phyloP scores from a whole-genome alignment of 2,797 vertebrate species.

The Gadopsis marmoratus region DNA sequence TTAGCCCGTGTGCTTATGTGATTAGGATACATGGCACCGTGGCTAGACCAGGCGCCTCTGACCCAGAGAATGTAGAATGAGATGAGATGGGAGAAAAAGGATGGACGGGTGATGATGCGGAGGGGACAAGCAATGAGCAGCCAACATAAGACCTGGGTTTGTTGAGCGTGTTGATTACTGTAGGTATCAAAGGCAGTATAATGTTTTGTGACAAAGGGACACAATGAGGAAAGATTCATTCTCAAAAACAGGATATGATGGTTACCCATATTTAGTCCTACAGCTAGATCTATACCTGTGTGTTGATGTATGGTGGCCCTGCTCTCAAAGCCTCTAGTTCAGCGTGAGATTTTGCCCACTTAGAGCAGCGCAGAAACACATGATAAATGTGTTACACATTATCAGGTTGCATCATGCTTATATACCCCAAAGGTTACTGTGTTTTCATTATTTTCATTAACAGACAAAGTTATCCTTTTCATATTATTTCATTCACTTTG shows the following conservation, averaged over 20 bases:
- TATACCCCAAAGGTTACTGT: not conserved
- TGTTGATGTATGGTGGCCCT: not conserved
- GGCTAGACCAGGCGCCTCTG: constrained; percentile 83
- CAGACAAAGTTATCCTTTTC: not conserved
- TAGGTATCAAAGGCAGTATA: not conserved
- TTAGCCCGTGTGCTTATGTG: constrained; percentile 87
- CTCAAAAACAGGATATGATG: not conserved
- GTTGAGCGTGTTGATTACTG: constrained; percentile 17
- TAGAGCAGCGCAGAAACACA: not conserved
- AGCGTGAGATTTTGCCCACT: not conserved
- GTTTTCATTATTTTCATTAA: not conserved
- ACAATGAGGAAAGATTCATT: not conserved
- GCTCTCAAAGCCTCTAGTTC: not conserved
- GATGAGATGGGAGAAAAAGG: constrained; percentile 64
- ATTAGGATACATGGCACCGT: constrained; percentile 87
- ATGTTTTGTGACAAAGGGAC: not conserved
- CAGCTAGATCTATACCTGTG: constrained; percentile 1
- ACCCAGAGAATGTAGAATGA: constrained; percentile 76
- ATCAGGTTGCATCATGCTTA: not conserved
- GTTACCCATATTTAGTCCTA: not conserved
- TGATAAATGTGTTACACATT: not conserved
- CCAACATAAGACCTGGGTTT: constrained; percentile 25
- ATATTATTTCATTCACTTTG: not conserved
- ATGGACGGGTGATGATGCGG: constrained; percentile 63
- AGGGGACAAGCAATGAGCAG: constrained; percentile 20